Evolutionary conservation across 2,888 invertebrate genomes (phyloP), one percentile per base, ranked within the genome.

Genomic region (Mythimna pallens): DNA sequence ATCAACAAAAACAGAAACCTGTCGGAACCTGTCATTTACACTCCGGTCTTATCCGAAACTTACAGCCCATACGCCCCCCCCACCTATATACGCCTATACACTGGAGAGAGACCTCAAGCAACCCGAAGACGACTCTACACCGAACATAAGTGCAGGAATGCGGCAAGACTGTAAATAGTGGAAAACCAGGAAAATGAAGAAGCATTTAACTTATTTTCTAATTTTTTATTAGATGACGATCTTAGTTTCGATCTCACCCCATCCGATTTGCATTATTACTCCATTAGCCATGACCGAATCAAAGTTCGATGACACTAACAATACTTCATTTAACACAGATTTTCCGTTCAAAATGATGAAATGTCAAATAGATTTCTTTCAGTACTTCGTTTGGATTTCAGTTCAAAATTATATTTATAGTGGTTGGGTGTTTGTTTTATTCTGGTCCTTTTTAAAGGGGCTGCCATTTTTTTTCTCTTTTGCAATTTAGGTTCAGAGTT

Each of bases 221-320:
- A 0, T 57, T 55, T 30, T n/a, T 54, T 54, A 43, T 43, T 12
- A 47, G 47, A 55, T 40, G 6, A 59, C 34, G 25, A 47, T 73
- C 25, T 36, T 0, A 47, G 25, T 72, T 64, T 64, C 67, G 5
- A 25, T 57, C 40, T 69, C 59, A 57, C 55, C 65, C 61, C 63
- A 64, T 85, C 65, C 40, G 59, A 66, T 43, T 47, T 54, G 65
- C 62, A 76, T 40, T 61, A 40, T 40, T 61, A 40, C 61, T 22
- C 65, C 57, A 34, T 67, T 74, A 77, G 65, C 84, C 80, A 17
- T 86, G 85, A 82, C 85, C 84, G 66, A 76, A 47, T 61, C 70
- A 70, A 34, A 61, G 85, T 70, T 79, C 79, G 79, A 73, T 73
- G 86, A 85, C 84, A 73, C 71, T 50, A 43, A 59, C 54, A 58